Base-by-base conservation (phyloP, 2,797 vertebrate genomes). In the Rhinella marina region DNA sequence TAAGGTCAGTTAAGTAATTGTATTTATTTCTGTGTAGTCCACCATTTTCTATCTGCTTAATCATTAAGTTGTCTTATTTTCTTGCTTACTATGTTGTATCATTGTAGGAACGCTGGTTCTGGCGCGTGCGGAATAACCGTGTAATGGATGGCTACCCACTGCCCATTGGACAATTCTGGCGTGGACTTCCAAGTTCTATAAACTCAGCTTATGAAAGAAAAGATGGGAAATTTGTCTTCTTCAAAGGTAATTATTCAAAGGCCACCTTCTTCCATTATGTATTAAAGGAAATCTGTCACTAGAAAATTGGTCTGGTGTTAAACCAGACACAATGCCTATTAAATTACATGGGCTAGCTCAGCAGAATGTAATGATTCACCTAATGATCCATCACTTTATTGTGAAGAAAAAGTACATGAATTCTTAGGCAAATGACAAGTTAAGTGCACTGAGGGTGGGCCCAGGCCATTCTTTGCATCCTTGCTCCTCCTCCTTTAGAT, bases 161-260 rank as follows among this genome's bases (percentile, higher is more conserved):
- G 94, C 92, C 96, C 86, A 97, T 97, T 9, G 93, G 93, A 73
- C 97, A 98, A 81, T 98, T 97, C 93, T 98, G 97, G 97, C 96
- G 92, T 77, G 97, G 97, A 21, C 94, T 98, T 66, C 97, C 97
- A 0, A 91, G 94, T 0, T 96, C 96, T 79, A 96, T 98, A 92
- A 97, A 97, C 64, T 95, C 97, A 0, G 97, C 97, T 82, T 98
- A 97, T 0, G 97, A 98, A 91, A 95, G 96, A 64, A 92, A 95
- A 14, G 96, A 98, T 88, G 97, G 97, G 12, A 97, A 97, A 90
- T 98, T 98, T 89, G 93, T 98, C 90, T 98, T 98, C 93, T 98
- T 98, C 92, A 98, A 98, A 92, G 97, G 97, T 98, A 91, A 13
- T 88, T 80, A 66, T 9, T 29, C 0, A 77, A 77, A 27, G 21